Evolutionary conservation across 2,888 invertebrate species (phyloP).

Genomic region (Alsophila aescularia): DNA sequence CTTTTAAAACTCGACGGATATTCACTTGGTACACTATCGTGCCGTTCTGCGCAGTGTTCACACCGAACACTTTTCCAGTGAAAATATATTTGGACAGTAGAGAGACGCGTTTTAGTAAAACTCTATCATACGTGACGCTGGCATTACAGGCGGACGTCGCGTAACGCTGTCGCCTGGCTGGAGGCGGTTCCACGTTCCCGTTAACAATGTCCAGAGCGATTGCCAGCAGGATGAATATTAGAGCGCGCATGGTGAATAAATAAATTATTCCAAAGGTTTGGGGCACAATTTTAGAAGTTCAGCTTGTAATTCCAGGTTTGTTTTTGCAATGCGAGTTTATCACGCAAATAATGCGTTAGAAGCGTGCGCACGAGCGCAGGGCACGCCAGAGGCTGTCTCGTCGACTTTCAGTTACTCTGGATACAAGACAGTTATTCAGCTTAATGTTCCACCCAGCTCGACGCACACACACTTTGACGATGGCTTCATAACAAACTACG

Average conservation of each 20-base stretch:
- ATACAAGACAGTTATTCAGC: slow-evolving; percentile 23
- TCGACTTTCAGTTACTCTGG: slow-evolving; percentile 40
- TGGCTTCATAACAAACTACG: background rate
- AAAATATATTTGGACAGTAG: slow-evolving; percentile 70
- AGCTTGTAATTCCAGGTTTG: slow-evolving; percentile 18
- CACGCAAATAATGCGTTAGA: slow-evolving; percentile 48
- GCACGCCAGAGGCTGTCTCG: slow-evolving; percentile 70
- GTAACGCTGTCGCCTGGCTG: slow-evolving; percentile 39
- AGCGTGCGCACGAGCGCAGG: slow-evolving; percentile 75
- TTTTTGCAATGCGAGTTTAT: slow-evolving; percentile 23
- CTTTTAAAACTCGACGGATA: slow-evolving; percentile 72
- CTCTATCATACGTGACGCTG: slow-evolving; percentile 58
- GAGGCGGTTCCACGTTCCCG: slow-evolving; percentile 46
- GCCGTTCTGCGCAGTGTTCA: slow-evolving; percentile 52
- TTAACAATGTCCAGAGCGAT: slow-evolving; percentile 47
- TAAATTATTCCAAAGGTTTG: slow-evolving; percentile 30
- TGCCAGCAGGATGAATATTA: slow-evolving; percentile 51
- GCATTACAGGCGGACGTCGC: slow-evolving; percentile 49
- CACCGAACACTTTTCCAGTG: slow-evolving; percentile 69
- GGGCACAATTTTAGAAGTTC: background rate
- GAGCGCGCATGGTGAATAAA: slow-evolving; percentile 44
- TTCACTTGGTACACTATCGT: slow-evolving; percentile 68
- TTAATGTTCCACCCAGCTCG: background rate
- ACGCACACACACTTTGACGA: background rate
- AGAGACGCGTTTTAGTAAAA: slow-evolving; percentile 65